Evolutionary conservation across 2,113 vertebrate species (phyloP).

Genomic region (Gallinago undulata): DNA sequence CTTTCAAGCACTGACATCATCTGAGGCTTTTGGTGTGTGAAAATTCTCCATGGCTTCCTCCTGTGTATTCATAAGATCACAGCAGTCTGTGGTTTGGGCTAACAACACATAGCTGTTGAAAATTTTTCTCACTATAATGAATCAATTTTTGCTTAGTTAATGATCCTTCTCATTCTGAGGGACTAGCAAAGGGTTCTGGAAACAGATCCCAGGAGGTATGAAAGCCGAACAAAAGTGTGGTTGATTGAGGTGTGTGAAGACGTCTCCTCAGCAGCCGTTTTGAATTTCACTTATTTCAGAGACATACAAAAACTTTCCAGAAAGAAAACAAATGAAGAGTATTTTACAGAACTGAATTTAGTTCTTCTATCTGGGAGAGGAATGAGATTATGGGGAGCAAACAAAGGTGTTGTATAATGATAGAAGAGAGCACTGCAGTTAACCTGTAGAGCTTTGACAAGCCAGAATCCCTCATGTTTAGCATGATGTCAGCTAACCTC

Average conservation of each 20-base stretch:
- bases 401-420: not conserved
- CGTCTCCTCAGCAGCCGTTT: not conserved
- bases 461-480: not conserved
- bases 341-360: not conserved
- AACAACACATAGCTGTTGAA: not conserved
- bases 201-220: not conserved
- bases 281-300: constrained; percentile 23
- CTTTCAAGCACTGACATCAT: not conserved
- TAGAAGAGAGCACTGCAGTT: not conserved
- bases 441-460: not conserved
- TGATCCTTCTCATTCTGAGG: not conserved
- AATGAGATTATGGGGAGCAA: not conserved
- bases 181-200: not conserved
- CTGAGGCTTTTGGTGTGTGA: not conserved
- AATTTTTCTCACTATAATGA: constrained; percentile 1
- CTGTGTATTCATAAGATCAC: constrained; percentile 23
- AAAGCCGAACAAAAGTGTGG: not conserved
- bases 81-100: constrained; percentile 5
- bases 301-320: not conserved
- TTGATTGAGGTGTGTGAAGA: not conserved
- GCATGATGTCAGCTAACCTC: not conserved
- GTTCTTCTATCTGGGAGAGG: not conserved
- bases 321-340: not conserved
- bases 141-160: constrained; percentile 45
- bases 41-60: constrained; percentile 22